Conservation (phyloP, 2,113 vertebrate species). For the Nothocercus julius region DNA sequence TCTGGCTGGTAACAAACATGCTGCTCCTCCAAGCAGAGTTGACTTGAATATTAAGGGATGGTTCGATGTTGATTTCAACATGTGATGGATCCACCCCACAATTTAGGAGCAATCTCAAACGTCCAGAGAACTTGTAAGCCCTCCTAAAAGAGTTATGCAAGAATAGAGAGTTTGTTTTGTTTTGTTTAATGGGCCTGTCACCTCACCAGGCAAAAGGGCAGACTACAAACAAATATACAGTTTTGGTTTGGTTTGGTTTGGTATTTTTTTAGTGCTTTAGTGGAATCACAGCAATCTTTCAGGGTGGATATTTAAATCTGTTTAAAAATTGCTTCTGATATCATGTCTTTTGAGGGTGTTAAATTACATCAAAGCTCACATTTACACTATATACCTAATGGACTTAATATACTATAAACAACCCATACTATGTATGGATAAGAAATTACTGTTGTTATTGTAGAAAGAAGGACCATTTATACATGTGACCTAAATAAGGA, state of each 20-base stretch:
- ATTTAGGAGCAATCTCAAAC: constrained; percentile 34
- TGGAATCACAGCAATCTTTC: not conserved
- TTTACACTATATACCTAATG: not conserved
- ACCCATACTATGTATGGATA: too few relatives aligned
- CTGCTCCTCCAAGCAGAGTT: not conserved
- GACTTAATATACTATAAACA: too few relatives aligned
- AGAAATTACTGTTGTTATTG: too few relatives aligned
- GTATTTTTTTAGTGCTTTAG: not conserved
- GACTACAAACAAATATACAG: not conserved
- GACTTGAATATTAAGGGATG: constrained; percentile 42
- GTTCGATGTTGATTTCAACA: constrained; percentile 42
- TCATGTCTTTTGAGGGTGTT: not conserved
- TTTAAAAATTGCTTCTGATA: not conserved
- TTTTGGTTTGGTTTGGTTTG: not conserved
- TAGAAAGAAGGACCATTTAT: too few relatives aligned
- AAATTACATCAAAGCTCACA: not conserved
- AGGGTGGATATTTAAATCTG: not conserved
- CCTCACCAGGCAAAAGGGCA: not conserved
- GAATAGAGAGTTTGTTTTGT: not conserved
- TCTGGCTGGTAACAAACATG: not conserved
- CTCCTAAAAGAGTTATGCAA: constrained; percentile 39
- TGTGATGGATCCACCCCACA: constrained; percentile 10
- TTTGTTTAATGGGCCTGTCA: constrained; percentile 15
- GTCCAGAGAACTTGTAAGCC: constrained; percentile 37
- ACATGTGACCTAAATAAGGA: not conserved